A percentile compares a stretch with the other conserved stretches of the same genome.
Conservation (phyloP, 2,888 invertebrate species). For the Rhingia rostrata region DNA sequence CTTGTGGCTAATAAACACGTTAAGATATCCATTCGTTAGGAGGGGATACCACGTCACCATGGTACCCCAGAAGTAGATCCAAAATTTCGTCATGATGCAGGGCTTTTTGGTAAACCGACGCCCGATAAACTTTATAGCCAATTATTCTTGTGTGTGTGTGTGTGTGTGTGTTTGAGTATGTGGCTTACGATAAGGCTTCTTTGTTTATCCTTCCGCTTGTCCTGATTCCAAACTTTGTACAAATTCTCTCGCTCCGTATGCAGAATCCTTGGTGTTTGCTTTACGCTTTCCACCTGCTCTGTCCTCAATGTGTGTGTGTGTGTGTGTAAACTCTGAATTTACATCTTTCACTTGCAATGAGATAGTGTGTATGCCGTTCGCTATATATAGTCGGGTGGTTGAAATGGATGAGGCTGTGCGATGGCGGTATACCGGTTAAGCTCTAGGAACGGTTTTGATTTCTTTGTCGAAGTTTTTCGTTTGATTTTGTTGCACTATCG, state of each 20-base stretch:
- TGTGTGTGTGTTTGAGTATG: constrained; percentile 37
- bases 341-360: constrained; percentile 59
- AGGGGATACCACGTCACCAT: constrained; percentile 79
- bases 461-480: constrained; percentile 67
- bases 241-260: constrained; percentile 33
- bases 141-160: constrained; percentile 57
- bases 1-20: constrained; percentile 91
- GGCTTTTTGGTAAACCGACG: constrained; percentile 60
- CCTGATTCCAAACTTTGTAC: constrained; percentile 65
- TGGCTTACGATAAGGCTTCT: constrained; percentile 67
- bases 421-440: constrained; percentile 52
- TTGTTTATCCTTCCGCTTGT: constrained; percentile 72
- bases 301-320: not conserved
- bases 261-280: constrained; percentile 53
- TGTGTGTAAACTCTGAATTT: constrained; percentile 45
- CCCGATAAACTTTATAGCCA: constrained; percentile 68
- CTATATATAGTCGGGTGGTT: constrained; percentile 12
- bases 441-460: constrained; percentile 65
- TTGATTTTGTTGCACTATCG: constrained; percentile 64
- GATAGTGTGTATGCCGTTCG: constrained; percentile 13
- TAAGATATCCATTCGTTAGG: constrained; percentile 88
- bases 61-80: constrained; percentile 78
- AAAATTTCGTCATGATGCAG: constrained; percentile 77
- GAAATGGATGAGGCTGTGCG: constrained; percentile 28
- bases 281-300: constrained; percentile 60